Conservation (phyloP, 2,113 vertebrate genomes). For the Brachypteracias leptosomus region DNA sequence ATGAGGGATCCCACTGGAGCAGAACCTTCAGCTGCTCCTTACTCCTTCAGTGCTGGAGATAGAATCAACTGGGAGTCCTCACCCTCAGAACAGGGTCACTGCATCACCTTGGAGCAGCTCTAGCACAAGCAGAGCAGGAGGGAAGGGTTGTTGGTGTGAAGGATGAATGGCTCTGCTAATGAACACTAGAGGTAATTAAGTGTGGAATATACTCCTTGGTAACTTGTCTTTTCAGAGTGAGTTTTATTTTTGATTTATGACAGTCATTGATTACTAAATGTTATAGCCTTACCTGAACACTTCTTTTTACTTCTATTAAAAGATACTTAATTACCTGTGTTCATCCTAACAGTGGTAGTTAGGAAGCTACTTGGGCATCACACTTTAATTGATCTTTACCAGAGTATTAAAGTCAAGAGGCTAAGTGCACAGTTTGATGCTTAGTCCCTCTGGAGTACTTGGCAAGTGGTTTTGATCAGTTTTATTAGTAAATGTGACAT, state of each 20-base stretch:
- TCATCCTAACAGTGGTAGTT: not conserved
- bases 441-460: not conserved
- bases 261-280: not conserved
- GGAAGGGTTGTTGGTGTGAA: not conserved
- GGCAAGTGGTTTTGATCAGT: not conserved
- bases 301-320: not conserved
- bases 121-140: not conserved
- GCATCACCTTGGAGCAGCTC: no score
- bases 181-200: not conserved
- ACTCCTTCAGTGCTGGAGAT: rapidly evolving
- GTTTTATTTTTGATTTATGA: not conserved
- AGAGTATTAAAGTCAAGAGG: not conserved
- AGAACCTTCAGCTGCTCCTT: not conserved
- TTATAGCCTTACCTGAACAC: not conserved
- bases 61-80: no score
- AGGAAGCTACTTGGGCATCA: not conserved
- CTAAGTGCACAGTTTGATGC: not conserved
- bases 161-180: not conserved
- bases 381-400: not conserved
- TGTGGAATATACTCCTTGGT: not conserved
- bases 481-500: not conserved
- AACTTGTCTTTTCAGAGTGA: not conserved
- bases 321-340: not conserved
- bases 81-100: no score
- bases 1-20: not conserved